Base-by-base conservation (phyloP, 2,888 invertebrate genomes). In the Drosophila melanosoma region DNA sequence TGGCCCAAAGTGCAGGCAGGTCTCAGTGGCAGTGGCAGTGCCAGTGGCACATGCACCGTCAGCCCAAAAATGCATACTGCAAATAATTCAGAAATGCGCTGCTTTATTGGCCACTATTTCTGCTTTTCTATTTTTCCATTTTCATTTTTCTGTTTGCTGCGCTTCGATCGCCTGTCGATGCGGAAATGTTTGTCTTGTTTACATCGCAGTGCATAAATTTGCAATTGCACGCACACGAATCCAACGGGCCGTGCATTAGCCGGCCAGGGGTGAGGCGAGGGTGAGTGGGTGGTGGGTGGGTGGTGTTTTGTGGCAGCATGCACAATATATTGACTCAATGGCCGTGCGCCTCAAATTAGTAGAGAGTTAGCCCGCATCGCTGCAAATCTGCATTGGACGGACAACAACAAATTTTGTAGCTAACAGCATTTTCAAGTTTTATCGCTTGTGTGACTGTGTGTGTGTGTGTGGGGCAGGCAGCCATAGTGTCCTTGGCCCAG, bases 361-460 rank as follows among this genome's bases (percentile, higher is more conserved):
- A 69, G 73, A 66, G 69, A 26, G 38, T 56, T 56, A 45, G 45
- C 45, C 45, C 45, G 45, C 45, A 45, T 56, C 35, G 35, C 20
- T 17, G 66, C 69, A 81, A 83, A 81, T 81, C 84, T 84, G 81
- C 82, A 81, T 81, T 62, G 69, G 69, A 69, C 67, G 79, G 72
- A 77, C 85, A 79, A 68, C 85, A 89, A 75, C 85, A 89, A 90
- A 90, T 90, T 89, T 81, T 89, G 90, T 87, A 84, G 90, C 90
- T 82, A 90, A 87, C 87, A 87, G 85, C 89, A 90, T 89, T 90
- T 90, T 79, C 87, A 87, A 87, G 89, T 87, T 90, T 82, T 90
- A 89, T 90, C 90, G 85, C 70, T 74, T 58, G 42, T 49, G 56
- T 20, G 56, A 33, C 36, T 17, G 38, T 35, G 35, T n/a, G 62